Evolutionary conservation across 1,140 invertebrate genomes (phyloP), one percentile per base, ranked within the genome.

Genomic region (Bathynomus jamesi): DNA sequence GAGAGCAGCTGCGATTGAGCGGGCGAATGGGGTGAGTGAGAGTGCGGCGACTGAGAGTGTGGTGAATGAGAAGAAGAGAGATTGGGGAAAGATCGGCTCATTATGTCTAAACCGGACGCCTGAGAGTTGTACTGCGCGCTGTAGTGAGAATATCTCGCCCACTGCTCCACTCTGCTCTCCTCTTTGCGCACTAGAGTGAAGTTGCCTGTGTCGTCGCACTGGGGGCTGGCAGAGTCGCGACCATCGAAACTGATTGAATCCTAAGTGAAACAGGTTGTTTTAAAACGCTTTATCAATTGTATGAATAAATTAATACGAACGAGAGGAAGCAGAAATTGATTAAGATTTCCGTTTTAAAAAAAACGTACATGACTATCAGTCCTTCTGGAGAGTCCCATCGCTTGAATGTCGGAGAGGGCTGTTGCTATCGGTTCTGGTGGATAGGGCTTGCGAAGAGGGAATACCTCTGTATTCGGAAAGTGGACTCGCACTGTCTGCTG

Each of bases 401-500:
- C 40, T 21, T 73, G 70, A 64, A 71, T 71, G 24, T 73, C 76
- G 28, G 76, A 74, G 17, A 61, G 73, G 73, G 28, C 73, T 75
- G 53, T 75, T 75, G 32, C 73, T 75, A 61, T 75, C 73, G 17
- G 73, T 75, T n/a, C 73, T 62, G 5, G 69, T 71, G 30, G 73
- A 75, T n/a, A 75, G 61, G 24, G 69, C 73, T n/a, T 69, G 63
- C 4, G 71, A 73, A 29, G 71, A 73, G 17, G 72, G 69, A 25
- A 76, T 63, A 46, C 71, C 71, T 3, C 75, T 67, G 61, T 76
- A 76, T 61, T 76, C 75, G 17, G 76, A 76, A 31, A 78, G 68
- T 11, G 75, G 75, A 73, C 76, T 76, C 25, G 76, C 74, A 69
- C 76, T 78, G 67, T 78, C 76, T 31, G 71, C 72, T 61, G 78